A percentile compares a stretch with the other conserved stretches of the same genome.
These are phyloP conservation scores for Phthorimaea operculella DNA, from an alignment of 1,140 invertebrate genomes.

Conservation along the genomic window DNA sequence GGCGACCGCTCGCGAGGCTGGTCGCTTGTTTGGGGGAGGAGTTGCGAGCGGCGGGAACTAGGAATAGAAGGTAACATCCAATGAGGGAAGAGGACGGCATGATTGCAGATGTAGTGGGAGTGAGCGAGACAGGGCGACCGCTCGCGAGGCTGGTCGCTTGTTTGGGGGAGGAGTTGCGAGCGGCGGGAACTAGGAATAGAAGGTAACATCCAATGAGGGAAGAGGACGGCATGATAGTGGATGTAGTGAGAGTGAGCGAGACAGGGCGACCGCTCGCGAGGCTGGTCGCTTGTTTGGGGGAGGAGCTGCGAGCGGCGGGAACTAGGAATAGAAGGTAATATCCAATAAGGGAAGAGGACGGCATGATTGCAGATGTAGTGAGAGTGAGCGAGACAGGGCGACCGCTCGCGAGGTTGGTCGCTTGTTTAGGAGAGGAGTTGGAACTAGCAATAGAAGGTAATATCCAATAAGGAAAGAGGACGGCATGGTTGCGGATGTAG, in stretches of 20 bases:
- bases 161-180: conserved; percentile 42
- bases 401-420: conserved; percentile 39
- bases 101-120: conserved; percentile 21
- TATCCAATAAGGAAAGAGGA: conserved; percentile 35
- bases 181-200: conserved; percentile 40
- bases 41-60: conserved; percentile 37
- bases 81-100: conserved; percentile 30
- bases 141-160: conserved; percentile 38
- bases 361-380: conserved; percentile 20
- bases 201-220: conserved; percentile 42
- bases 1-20: conserved; percentile 38
- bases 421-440: conserved; percentile 44
- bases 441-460: conserved; percentile 42
- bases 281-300: conserved; percentile 33
- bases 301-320: conserved; percentile 44
- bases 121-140: conserved; percentile 32
- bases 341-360: conserved; percentile 36
- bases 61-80: conserved; percentile 46
- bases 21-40: conserved; percentile 40
- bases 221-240: conserved; percentile 26
- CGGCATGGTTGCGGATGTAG: conserved; percentile 21
- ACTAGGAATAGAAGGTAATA: conserved; percentile 42
- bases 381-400: conserved; percentile 31
- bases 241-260: conserved; percentile 25
- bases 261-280: conserved; percentile 37